phyloP scores from a whole-genome alignment of 2,113 vertebrate genomes.

The Psittacula cyanocephala region DNA sequence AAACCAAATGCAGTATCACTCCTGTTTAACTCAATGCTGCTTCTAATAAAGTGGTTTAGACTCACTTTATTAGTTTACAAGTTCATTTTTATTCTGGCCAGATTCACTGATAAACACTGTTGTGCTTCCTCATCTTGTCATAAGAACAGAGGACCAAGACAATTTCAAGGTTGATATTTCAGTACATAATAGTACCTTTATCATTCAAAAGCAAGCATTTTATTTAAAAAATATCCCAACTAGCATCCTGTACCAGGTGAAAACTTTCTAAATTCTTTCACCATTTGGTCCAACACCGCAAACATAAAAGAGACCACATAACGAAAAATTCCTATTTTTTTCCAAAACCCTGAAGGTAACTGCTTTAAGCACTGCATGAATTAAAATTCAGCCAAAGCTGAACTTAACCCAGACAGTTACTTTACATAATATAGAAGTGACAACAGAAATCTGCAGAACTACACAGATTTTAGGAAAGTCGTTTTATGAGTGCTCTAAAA shows the following conservation, averaged over 20 bases:
- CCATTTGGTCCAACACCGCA: background rate
- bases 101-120: background rate
- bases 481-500: background rate
- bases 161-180: background rate
- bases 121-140: background rate
- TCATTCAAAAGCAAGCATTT: background rate
- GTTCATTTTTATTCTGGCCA: constrained; percentile 11
- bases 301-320: background rate
- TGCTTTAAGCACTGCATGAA: background rate
- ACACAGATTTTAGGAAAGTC: background rate
- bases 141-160: background rate
- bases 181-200: background rate
- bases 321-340: background rate
- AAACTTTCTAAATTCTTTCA: background rate
- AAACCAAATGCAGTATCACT: background rate
- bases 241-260: background rate
- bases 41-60: background rate
- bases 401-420: background rate
- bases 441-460: background rate
- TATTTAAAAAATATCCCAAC: background rate
- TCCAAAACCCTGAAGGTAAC: background rate
- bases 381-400: background rate
- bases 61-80: background rate
- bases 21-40: constrained; percentile 11
- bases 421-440: background rate